These are phyloP conservation scores for Motacilla alba DNA, from an alignment of 2,113 vertebrate species.

Conservation along the genomic window DNA sequence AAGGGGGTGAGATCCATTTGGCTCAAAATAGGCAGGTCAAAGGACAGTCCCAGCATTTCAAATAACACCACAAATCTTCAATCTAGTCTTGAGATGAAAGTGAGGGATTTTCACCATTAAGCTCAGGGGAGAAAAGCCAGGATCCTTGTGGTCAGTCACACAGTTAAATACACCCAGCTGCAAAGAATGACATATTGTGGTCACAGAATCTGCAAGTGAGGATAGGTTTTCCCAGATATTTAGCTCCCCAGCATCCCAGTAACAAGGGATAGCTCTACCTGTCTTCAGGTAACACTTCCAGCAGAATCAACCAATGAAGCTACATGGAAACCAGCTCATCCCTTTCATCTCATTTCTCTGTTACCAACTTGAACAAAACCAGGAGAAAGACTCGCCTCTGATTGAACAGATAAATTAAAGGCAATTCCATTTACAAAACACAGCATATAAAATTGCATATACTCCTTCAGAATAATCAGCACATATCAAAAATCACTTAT, in stretches of 20 bases:
- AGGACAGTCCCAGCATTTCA: background rate
- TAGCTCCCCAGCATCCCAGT: background rate
- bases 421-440: background rate
- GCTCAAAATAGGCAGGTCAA: background rate
- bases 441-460: background rate
- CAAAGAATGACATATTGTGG: background rate
- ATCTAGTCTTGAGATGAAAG: background rate
- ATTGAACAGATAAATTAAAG: background rate
- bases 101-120: background rate
- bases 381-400: background rate
- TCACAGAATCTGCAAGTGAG: background rate
- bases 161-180: background rate
- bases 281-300: background rate
- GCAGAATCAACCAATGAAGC: background rate
- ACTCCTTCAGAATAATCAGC: background rate
- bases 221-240: background rate
- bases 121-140: background rate
- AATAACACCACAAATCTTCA: background rate
- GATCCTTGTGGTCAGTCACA: background rate
- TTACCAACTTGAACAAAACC: background rate
- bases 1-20: background rate
- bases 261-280: background rate
- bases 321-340: background rate
- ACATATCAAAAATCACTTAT: background rate
- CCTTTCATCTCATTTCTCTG: background rate